Evolutionary conservation across 2,797 vertebrate genomes (phyloP).

Genomic region (Gadopsis bispinosus): DNA sequence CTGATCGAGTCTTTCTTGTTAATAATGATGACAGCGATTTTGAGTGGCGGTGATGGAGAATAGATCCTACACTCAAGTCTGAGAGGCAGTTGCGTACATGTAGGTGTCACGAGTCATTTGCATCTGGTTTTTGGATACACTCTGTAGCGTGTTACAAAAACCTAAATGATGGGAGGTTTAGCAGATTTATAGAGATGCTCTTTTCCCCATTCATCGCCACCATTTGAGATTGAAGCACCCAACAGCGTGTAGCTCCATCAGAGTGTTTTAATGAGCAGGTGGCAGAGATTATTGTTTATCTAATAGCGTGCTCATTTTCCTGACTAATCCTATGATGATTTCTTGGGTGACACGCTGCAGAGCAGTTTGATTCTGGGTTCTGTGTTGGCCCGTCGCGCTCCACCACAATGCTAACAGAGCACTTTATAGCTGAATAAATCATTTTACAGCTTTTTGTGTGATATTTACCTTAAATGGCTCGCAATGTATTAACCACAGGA

Average conservation of each 20-base stretch:
- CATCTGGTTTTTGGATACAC: neutral
- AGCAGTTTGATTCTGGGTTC: slow-evolving; percentile 9
- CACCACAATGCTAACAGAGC: neutral
- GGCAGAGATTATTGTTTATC: slow-evolving; percentile 57
- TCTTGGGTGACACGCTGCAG: slow-evolving; percentile 32
- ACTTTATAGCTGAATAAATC: slow-evolving; percentile 15
- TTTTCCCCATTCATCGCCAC: slow-evolving; percentile 6
- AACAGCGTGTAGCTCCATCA: slow-evolving; percentile 10
- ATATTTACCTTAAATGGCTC: slow-evolving; percentile 11
- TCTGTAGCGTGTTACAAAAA: slow-evolving; percentile 12
- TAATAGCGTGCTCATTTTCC: slow-evolving; percentile 49
- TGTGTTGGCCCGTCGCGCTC: neutral
- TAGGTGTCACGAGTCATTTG: neutral
- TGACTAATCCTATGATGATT: slow-evolving; percentile 52
- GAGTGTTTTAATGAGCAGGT: slow-evolving; percentile 60
- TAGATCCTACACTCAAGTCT: neutral
- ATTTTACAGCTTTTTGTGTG: neutral
- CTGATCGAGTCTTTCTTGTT: neutral
- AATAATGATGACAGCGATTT: neutral
- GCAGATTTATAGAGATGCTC: slow-evolving; percentile 38
- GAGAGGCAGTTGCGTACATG: neutral
- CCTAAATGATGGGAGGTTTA: slow-evolving; percentile 6
- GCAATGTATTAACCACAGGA: slow-evolving; percentile 1
- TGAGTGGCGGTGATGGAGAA: neutral
- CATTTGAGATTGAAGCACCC: slow-evolving; percentile 45